Base-by-base conservation (phyloP, 1,140 invertebrate species). In the Odontomachus brunneus region DNA sequence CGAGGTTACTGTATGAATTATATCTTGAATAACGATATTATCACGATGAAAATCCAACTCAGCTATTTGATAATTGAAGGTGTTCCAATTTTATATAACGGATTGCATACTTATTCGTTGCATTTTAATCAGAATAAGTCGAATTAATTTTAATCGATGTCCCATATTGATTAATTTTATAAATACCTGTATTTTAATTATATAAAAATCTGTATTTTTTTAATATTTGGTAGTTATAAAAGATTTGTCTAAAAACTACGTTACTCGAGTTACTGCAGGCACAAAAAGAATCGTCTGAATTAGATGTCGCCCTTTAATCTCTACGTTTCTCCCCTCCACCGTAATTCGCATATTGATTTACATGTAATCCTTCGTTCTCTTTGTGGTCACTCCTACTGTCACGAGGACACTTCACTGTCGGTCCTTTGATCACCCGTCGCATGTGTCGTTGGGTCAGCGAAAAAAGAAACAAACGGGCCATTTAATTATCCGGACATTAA, bases 401-500 rank as follows among this genome's bases (percentile, higher is more conserved):
- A 55, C 69, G 62, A 84, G 86, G 78, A 85, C 85, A 86, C 49
- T 48, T 44, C 29, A 26, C 9, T 29, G 60, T 29, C 57, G 55
- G 78, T 49, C 49, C 71, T 72, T 69, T 84, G 78, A 83, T 89
- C 69, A 84, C 19, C 9, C 63, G 4, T 44, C 38, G 29, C 55
- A 17, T 17, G 33, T 48, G 29, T 51, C 55, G 55, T 57, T 33
- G 63, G 86, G 60, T 86, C 62, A 88, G 57, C 75, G 63, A 49
- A 82, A 88, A 83, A 85, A n/a, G n/a, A 83, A 51, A 63, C 66
- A 81, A 82, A 71, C 63, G 65, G 81, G 71, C 88, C 89, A 91
- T 92, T 92, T 91, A 86, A 91, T 92, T 90, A 92, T 90, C 90
- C 59, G 84, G 80, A 91, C 90, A 76, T 91, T 93, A 92, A 91